A percentile compares a stretch with the other conserved stretches of the same genome.
Conservation (phyloP, 2,888 invertebrate genomes). For the Salticus scenicus region DNA sequence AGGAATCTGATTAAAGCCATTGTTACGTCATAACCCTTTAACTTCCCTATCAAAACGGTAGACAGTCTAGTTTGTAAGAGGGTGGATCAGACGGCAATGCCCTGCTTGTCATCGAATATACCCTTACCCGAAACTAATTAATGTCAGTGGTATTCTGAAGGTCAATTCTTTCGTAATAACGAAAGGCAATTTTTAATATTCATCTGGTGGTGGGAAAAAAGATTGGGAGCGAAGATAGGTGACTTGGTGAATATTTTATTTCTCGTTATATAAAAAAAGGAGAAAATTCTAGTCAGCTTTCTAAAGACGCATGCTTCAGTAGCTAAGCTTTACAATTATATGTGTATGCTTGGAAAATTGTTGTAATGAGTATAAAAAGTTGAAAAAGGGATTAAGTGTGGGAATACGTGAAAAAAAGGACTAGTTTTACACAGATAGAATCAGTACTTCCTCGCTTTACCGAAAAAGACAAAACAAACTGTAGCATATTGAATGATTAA, state of each 20-base stretch:
- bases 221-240: too few species aligned
- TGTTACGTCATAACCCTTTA: conserved; percentile 17
- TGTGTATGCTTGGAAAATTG: neutral
- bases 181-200: neutral
- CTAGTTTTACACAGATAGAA: neutral
- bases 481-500: too few species aligned
- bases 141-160: neutral
- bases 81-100: neutral
- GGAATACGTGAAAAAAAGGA: neutral
- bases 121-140: neutral
- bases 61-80: conserved; percentile 2
- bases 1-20: conserved; percentile 16
- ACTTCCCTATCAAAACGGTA: conserved; percentile 11
- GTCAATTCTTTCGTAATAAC: neutral
- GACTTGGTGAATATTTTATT: too few species aligned
- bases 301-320: neutral
- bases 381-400: neutral
- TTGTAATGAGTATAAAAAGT: neutral
- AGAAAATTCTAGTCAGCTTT: neutral
- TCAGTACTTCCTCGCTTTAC: too few species aligned
- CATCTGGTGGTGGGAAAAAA: neutral
- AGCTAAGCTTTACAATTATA: neutral
- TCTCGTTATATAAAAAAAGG: neutral
- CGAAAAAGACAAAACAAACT: too few species aligned
- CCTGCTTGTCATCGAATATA: neutral